Conservation (phyloP, 2,888 invertebrate genomes). For the Drosophila macrospina region DNA sequence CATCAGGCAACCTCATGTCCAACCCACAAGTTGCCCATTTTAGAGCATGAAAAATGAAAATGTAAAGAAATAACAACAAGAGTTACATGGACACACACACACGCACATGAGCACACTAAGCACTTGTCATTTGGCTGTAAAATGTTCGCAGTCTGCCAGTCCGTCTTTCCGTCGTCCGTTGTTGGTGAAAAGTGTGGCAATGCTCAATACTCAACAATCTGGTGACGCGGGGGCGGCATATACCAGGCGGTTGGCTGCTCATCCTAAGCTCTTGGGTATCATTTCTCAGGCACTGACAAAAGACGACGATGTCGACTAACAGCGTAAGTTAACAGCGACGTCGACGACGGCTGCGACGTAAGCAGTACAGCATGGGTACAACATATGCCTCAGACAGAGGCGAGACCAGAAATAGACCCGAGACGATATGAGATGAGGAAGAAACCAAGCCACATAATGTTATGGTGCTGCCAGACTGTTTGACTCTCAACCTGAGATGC, state of each 20-base stretch:
- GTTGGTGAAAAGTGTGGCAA: slow-evolving; percentile 57
- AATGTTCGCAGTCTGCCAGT: slow-evolving; percentile 31
- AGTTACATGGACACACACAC: slow-evolving; percentile 16
- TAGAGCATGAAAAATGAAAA: slow-evolving; percentile 55
- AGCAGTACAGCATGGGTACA: slow-evolving; percentile 32
- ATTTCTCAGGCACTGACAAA: slow-evolving; percentile 56
- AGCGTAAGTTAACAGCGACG: slow-evolving; percentile 56
- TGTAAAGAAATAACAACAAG: slow-evolving; percentile 34
- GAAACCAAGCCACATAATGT: slow-evolving; percentile 27
- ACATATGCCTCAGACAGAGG: slow-evolving; percentile 37
- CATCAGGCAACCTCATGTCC: slow-evolving; percentile 31
- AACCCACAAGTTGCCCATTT: slow-evolving; percentile 64
- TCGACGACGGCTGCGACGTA: slow-evolving; percentile 26
- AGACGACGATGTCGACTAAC: slow-evolving; percentile 48
- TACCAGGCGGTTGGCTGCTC: slow-evolving; percentile 32
- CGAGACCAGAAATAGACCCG: slow-evolving; percentile 31
- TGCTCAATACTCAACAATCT: slow-evolving; percentile 52
- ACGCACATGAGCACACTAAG: slow-evolving; percentile 41
- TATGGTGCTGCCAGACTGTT: slow-evolving; percentile 77
- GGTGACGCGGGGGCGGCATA: neutral
- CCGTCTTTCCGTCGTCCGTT: slow-evolving; percentile 19
- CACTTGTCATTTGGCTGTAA: slow-evolving; percentile 73
- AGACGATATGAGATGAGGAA: slow-evolving; percentile 37
- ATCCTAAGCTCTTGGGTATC: slow-evolving; percentile 68
- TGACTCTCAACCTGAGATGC: slow-evolving; percentile 49